phyloP scores from a whole-genome alignment of 2,797 vertebrate genomes.

The Amblyraja radiata region DNA sequence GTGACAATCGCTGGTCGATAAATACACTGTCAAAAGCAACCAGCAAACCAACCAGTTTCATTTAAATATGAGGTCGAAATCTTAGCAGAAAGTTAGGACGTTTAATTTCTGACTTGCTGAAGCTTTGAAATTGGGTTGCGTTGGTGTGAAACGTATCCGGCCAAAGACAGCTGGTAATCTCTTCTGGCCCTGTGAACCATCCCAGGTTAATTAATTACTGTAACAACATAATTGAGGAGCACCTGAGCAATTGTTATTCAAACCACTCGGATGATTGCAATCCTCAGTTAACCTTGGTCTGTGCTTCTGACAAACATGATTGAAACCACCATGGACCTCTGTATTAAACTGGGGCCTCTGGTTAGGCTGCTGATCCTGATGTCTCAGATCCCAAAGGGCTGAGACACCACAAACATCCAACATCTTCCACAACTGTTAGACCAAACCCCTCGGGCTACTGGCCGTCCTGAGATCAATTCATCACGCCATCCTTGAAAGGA shows the following conservation, averaged over 20 bases:
- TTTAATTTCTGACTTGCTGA: not conserved
- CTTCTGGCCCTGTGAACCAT: not conserved
- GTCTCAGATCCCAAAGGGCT: not conserved
- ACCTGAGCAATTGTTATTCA: constrained; percentile 7
- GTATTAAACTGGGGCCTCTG: not conserved
- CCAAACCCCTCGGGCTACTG: not conserved
- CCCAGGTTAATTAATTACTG: constrained; percentile 32
- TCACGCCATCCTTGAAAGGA: not conserved
- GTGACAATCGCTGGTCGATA: not conserved
- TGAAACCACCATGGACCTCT: constrained; percentile 17
- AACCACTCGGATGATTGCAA: constrained; percentile 19
- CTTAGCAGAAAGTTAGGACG: not conserved
- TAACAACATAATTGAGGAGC: constrained; percentile 1
- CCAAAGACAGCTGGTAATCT: not conserved
- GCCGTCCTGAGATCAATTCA: not conserved
- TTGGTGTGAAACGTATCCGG: constrained; percentile 2
- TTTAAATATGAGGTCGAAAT: not conserved
- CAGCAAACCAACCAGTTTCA: not conserved
- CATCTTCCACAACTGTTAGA: not conserved
- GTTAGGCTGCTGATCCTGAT: not conserved
- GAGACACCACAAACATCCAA: not conserved
- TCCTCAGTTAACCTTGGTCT: not conserved
- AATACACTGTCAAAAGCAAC: not conserved
- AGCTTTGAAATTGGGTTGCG: not conserved
- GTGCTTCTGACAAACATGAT: not conserved